phyloP scores from a whole-genome alignment of 2,888 invertebrate genomes.

The Drosophila niveifrons region DNA sequence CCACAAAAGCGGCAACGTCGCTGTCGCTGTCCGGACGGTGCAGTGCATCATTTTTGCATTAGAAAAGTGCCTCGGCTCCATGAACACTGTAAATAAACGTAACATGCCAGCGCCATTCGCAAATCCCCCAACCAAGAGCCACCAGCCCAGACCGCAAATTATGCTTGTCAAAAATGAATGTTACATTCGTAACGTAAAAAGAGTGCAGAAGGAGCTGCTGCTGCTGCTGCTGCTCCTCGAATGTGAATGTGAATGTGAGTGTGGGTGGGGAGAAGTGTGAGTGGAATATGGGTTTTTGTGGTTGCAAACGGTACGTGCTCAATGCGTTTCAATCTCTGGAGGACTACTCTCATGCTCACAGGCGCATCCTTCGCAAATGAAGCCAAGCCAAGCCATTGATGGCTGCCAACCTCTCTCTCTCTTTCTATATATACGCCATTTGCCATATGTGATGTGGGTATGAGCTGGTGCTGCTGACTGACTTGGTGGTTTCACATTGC shows the following conservation, averaged over 20 bases:
- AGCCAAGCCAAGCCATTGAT: conserved; percentile 62
- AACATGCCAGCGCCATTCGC: conserved; percentile 14
- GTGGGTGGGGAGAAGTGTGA: conserved; percentile 11
- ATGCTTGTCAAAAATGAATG: conserved; percentile 81
- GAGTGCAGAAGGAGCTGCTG: conserved; percentile 35
- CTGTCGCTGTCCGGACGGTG: conserved; percentile 42
- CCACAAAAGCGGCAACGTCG: conserved; percentile 52
- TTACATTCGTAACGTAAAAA: conserved; percentile 71
- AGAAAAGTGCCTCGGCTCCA: conserved; percentile 69
- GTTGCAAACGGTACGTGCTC: conserved; percentile 70
- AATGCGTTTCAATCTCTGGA: conserved; percentile 77
- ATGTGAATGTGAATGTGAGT: conserved; percentile 5
- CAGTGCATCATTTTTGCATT: conserved; percentile 80
- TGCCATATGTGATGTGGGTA: conserved; percentile 6
- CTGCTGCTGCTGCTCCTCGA: conserved; percentile 11
- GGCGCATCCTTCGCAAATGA: conserved; percentile 51
- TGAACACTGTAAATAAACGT: conserved; percentile 73
- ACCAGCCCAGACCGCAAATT: conserved; percentile 69
- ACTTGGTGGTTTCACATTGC: conserved; percentile 58
- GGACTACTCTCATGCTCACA: conserved; percentile 42
- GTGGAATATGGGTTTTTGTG: conserved; percentile 51
- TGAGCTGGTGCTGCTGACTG: conserved; percentile 46
- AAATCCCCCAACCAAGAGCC: conserved; percentile 48
- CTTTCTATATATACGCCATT: not conserved
- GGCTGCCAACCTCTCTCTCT: conserved; percentile 6